Conservation (phyloP, 2,113 vertebrate genomes). For the Rhegmatorhina hoffmannsi region DNA sequence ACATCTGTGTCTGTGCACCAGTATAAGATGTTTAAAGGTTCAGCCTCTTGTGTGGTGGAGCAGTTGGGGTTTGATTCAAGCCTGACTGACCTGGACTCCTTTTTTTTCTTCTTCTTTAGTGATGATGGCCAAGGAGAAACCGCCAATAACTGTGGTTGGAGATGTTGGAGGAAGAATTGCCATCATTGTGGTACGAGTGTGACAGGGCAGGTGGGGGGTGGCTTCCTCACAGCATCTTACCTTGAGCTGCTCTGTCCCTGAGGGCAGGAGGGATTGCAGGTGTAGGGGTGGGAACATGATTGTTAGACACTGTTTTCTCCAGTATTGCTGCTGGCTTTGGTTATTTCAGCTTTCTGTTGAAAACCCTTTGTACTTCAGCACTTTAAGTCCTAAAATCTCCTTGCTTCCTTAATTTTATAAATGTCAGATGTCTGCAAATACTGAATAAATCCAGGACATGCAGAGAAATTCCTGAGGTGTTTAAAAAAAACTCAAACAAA, state of each 20-base stretch:
- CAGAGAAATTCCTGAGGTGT: background rate
- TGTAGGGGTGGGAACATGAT: background rate
- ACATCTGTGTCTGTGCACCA: background rate
- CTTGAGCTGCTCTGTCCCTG: background rate
- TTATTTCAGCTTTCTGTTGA: background rate
- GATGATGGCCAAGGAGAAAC: slow-evolving; percentile 99
- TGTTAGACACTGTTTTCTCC: background rate
- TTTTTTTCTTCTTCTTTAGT: slow-evolving; percentile 73
- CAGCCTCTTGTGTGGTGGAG: background rate
- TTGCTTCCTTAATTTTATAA: background rate
- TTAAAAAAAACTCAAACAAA: background rate
- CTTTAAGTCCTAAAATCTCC: background rate
- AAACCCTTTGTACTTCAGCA: background rate
- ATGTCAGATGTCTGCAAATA: background rate
- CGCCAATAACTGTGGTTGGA: slow-evolving; percentile 96
- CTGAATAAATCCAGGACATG: background rate
- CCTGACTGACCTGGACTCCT: slow-evolving; percentile 14
- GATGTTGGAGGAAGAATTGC: slow-evolving; percentile 97
- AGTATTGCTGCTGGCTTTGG: background rate
- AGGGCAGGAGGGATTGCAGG: background rate
- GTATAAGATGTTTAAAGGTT: background rate
- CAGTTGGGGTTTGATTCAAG: background rate
- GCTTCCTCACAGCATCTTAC: background rate
- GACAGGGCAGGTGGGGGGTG: background rate
- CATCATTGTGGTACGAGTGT: slow-evolving; percentile 91